Base-by-base conservation (phyloP, 1,140 invertebrate genomes). In the Proales similis region DNA sequence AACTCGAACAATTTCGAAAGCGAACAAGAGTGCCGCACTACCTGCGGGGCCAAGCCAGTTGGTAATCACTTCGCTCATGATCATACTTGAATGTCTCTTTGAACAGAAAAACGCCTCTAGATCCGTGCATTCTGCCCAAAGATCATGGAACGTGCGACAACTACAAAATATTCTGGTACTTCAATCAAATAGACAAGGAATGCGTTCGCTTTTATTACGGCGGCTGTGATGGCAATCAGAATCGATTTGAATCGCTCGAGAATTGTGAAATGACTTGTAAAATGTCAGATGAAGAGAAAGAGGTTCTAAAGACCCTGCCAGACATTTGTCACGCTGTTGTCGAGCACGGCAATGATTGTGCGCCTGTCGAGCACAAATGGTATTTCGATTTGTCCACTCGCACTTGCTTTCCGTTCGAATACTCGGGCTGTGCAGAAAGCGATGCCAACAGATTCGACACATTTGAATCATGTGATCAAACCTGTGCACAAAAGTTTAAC, bases 341-440 rank as follows among this genome's bases (percentile, higher is more conserved):
- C 1, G 51, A 57, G 27, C 11, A 57, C 20, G 51, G 51, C 14
- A 19, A 24, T 9, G 30, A 57, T 14, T 57, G 51, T 39, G 20
- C n/a, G 9, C 36, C 27, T 19, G 6, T 57, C 17, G 7, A 14
- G 4, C 33, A 24, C 11, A 57, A 57, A 42, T 94, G 89, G 89
- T 86, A 85, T 75, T 95, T 87, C 79, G 86, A 90, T 72, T 77
- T 80, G 39, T 78, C 80, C 24, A 84, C 89, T 72, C 86, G 89
- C 72, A 81, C 85, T 57, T 97, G 92, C 81, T 81, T 86, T 79
- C 87, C 88, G 39, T 97, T 96, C 81, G 90, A 90, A 81, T 95
- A 88, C 79, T 84, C 83, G 63, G 90, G 90, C 66, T 92, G 88
- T 57, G 51, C 36, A 24, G 26, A 36, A 4, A 42, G 45, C 6